A percentile compares a stretch with the other conserved stretches of the same genome.
Conservation (phyloP, 1,140 invertebrate species). For the Orchestia grillus region DNA sequence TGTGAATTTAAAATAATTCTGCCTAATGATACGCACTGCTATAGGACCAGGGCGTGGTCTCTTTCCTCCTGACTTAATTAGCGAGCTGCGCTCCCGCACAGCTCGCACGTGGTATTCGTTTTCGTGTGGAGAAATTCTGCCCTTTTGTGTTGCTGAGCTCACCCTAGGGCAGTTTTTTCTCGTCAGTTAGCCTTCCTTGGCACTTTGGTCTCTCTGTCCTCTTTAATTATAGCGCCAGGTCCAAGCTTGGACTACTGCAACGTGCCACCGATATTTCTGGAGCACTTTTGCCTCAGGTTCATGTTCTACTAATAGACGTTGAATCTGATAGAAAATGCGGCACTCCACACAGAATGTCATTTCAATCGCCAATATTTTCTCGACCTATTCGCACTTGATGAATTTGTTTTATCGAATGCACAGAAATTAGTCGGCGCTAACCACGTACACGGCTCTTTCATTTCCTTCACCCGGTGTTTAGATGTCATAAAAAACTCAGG, state of each 20-base stretch:
- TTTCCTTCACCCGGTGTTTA: neutral
- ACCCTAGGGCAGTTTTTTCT: neutral
- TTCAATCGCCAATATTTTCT: neutral
- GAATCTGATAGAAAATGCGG: neutral
- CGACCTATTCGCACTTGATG: neutral
- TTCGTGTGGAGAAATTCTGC: neutral
- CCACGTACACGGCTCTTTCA: neutral
- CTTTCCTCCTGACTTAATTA: neutral
- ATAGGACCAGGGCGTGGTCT: neutral
- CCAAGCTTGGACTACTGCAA: neutral
- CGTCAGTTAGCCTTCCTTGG: neutral
- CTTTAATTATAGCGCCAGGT: neutral
- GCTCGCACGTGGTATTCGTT: neutral
- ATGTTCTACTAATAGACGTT: neutral
- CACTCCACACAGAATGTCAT: neutral
- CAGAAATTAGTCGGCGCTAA: neutral
- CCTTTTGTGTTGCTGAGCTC: neutral
- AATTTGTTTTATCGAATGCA: neutral
- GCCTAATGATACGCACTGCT: neutral
- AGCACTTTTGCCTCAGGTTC: neutral
- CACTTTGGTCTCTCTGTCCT: neutral
- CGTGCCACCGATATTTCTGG: neutral
- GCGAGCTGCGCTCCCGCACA: neutral
- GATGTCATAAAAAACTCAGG: neutral
- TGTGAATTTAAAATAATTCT: no score